Conservation (phyloP, 2,113 vertebrate species). For the Nyctereutes procyonoides region DNA sequence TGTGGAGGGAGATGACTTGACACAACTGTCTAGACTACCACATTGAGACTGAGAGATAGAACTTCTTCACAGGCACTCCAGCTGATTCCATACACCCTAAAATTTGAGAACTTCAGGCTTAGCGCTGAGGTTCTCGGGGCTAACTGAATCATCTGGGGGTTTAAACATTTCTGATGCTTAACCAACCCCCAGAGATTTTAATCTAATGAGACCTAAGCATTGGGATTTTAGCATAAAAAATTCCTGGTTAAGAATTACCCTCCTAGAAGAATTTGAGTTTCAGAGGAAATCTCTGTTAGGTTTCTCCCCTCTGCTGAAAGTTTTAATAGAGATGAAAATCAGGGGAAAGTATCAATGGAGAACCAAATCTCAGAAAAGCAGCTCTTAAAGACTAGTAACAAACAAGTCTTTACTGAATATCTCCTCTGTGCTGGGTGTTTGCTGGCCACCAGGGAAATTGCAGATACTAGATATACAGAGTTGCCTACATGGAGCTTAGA, state of each 20-base stretch:
- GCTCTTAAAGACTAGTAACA: not conserved
- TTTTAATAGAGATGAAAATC: not conserved
- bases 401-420: not conserved
- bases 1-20: not conserved
- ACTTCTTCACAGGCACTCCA: not conserved
- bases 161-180: not conserved
- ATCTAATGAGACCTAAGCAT: not conserved
- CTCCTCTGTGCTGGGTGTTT: not conserved
- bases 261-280: not conserved
- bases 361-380: not conserved
- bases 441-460: not conserved
- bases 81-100: not conserved
- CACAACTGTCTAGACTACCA: not conserved
- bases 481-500: not conserved
- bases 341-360: not conserved
- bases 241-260: not conserved
- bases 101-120: not conserved
- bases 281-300: not conserved
- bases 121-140: not conserved
- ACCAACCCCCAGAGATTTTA: not conserved
- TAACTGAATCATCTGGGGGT: not conserved
- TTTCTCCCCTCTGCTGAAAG: not conserved
- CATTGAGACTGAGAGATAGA: not conserved
- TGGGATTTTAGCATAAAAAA: not conserved
- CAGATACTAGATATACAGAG: not conserved